Base-by-base conservation (phyloP, 2,797 vertebrate species). In the Gambelia wislizenii region DNA sequence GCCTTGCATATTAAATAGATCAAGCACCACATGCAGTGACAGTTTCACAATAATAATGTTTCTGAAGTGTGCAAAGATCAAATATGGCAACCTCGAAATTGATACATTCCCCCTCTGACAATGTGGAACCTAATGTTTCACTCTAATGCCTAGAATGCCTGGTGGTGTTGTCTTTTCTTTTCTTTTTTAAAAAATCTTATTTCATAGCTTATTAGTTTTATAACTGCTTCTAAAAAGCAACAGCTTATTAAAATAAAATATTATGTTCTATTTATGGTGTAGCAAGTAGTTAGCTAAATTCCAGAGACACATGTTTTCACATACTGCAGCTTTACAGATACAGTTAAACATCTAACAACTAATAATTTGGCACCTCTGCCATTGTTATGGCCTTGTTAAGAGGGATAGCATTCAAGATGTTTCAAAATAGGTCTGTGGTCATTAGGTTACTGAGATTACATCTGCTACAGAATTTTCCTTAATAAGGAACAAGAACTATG, bases 381-480 rank as follows among this genome's bases (percentile, higher is more conserved):
- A 81, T 56, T 87, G 6, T 89, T 86, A 84, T 14, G 76, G 9
- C 1, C 0, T 84, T 84, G 42, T 90, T 42, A 90, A 86, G 80
- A 93, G 6, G 2, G 93, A 92, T 6, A 47, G 27, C 69, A 36
- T 3, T 81, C 64, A 67, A 79, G 78, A 89, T 94, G 14, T 5
- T 94, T 39, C 83, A 78, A 84, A 92, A 89, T 89, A 4, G 0
- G 39, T 86, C 91, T 93, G 4, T 94, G 54, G 76, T 94, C 90
- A 84, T 95, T 93, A 95, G 49, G 49, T 92, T 91, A 83, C 81
- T 88, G 36, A 91, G 80, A 92, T 95, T 92, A 70, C 79, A 92
- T 91, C 61, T 89, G 25, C 7, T 75, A 39, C 74, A 89, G 12
- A 86, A 64, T 67, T 95, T 94, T 95, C 59, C 91, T 74, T 93